phyloP scores from a whole-genome alignment of 2,113 vertebrate species.

The Oenanthe oenanthe region DNA sequence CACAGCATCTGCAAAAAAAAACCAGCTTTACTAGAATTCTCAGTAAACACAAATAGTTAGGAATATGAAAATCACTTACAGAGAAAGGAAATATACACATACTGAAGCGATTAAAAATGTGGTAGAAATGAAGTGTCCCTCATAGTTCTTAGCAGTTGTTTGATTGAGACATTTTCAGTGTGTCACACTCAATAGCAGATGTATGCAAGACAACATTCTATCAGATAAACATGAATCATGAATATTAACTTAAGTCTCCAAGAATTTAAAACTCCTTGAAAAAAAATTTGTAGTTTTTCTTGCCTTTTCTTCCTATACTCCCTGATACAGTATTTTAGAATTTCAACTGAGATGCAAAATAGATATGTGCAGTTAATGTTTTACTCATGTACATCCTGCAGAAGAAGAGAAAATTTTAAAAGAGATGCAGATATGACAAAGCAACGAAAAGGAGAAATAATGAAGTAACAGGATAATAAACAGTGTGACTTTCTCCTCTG shows the following conservation, averaged over 20 bases:
- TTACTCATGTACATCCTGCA: neutral
- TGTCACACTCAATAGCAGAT: neutral
- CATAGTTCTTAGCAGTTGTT: neutral
- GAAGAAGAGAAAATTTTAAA: neutral
- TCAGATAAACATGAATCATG: neutral
- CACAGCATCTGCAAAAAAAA: neutral
- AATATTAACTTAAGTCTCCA: neutral
- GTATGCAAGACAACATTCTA: neutral
- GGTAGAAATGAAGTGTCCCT: neutral
- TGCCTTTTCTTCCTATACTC: neutral
- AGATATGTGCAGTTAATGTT: neutral
- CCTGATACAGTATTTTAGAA: neutral
- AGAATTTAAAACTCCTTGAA: neutral
- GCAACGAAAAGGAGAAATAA: neutral
- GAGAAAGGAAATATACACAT: conserved; percentile 25
- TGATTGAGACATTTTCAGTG: neutral
- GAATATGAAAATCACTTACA: conserved; percentile 8
- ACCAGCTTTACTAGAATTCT: conserved; percentile 39
- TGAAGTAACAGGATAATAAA: neutral
- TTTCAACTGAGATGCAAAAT: neutral
- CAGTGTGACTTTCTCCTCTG: neutral
- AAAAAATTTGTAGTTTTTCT: neutral
- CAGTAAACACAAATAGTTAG: conserved; percentile 21
- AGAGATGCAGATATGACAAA: neutral
- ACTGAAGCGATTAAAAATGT: neutral